Evolutionary conservation across 1,140 invertebrate genomes (phyloP).

Genomic region (Drosophila elegans): DNA sequence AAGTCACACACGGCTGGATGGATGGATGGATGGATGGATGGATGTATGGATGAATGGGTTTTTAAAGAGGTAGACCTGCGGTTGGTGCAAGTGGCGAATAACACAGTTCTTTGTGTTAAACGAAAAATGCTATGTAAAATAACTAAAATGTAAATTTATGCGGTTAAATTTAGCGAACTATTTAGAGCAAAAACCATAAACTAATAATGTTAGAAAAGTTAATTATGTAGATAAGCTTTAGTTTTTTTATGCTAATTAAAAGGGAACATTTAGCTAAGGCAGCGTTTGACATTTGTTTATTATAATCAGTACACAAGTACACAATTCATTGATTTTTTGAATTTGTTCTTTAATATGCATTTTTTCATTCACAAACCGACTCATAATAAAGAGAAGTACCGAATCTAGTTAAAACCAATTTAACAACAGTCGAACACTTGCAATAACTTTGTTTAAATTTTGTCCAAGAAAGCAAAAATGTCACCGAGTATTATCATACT

Average conservation of each 20-base stretch:
- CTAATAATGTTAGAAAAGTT: too few species aligned
- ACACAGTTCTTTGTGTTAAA: neutral
- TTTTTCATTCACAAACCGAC: too few species aligned
- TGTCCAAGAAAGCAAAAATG: constrained; percentile 9
- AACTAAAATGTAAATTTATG: neutral
- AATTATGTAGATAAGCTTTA: too few species aligned
- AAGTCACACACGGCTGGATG: constrained; percentile 6
- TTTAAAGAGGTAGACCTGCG: constrained; percentile 29
- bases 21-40: constrained; percentile 35
- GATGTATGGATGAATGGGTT: constrained; percentile 30
- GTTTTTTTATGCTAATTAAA: too few species aligned
- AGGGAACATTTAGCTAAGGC: too few species aligned
- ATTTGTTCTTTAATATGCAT: too few species aligned
- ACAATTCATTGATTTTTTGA: too few species aligned
- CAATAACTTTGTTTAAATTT: constrained; percentile 17
- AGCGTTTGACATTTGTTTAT: too few species aligned
- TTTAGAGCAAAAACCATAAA: neutral
- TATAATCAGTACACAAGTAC: too few species aligned
- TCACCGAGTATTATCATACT: constrained; percentile 40
- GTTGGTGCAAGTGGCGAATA: neutral
- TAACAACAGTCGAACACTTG: neutral
- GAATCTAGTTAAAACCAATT: too few species aligned
- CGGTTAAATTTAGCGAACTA: neutral
- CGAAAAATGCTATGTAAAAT: neutral
- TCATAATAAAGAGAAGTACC: too few species aligned